Percentiles rank a stretch among this genome's conserved stretches.
These are phyloP conservation scores for Patagioenas fasciata DNA, from an alignment of 2,113 vertebrate genomes.

Conservation along the genomic window DNA sequence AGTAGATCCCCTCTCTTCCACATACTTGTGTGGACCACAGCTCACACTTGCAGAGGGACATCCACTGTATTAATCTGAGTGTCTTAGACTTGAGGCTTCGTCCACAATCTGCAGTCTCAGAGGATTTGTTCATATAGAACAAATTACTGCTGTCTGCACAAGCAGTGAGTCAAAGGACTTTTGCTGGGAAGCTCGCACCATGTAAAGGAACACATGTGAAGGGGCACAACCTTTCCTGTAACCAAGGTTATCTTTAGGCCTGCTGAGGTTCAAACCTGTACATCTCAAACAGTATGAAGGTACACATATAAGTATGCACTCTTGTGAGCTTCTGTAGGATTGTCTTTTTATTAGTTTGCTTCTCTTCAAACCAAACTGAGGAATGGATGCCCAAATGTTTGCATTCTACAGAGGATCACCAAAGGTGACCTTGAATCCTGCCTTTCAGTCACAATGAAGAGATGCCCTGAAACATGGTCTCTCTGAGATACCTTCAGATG, in stretches of 20 bases:
- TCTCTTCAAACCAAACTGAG: neutral
- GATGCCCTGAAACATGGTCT: neutral
- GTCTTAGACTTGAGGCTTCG: neutral
- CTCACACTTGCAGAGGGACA: neutral
- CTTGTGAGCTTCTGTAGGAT: neutral
- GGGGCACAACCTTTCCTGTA: neutral
- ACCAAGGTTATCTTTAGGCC: neutral
- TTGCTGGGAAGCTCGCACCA: neutral
- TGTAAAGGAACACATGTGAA: neutral
- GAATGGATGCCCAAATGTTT: neutral
- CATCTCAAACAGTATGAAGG: neutral
- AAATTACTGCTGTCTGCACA: neutral
- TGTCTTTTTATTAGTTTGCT: neutral
- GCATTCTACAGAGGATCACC: neutral
- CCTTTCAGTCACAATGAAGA: neutral
- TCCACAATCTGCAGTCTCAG: neutral
- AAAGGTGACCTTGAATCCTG: slow-evolving; percentile 1
- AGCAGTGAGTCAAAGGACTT: neutral
- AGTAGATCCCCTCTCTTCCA: neutral
- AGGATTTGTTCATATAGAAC: neutral
- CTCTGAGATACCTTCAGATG: neutral
- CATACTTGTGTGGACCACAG: neutral
- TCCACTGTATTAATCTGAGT: neutral
- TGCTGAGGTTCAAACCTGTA: neutral
- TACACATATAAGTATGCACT: neutral